phyloP scores from a whole-genome alignment of 2,888 invertebrate genomes.

The Fragum whitleyi region DNA sequence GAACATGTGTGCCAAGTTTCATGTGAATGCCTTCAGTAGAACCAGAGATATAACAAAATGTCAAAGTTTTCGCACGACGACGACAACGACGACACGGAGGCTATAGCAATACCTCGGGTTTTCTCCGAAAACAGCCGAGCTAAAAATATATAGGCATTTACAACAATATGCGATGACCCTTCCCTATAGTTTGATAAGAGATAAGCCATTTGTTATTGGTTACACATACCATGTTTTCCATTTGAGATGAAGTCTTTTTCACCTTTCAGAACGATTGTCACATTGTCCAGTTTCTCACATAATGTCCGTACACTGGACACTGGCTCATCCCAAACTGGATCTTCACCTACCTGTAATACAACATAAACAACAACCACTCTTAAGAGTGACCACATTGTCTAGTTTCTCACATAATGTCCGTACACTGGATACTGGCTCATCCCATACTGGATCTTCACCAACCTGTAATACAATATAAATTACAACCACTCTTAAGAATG shows the following conservation, averaged over 20 bases:
- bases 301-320: slow-evolving; percentile 78
- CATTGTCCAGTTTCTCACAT: slow-evolving; percentile 85
- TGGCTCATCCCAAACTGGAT: slow-evolving; percentile 70
- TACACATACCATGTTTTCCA: slow-evolving; percentile 84
- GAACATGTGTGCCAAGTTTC: no score
- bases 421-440: slow-evolving; percentile 72
- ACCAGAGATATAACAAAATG: no score
- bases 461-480: slow-evolving; percentile 67
- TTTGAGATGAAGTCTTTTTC: slow-evolving; percentile 87
- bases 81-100: no score
- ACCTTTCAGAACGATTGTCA: slow-evolving; percentile 92
- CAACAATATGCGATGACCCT: no score
- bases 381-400: slow-evolving; percentile 83
- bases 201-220: no score
- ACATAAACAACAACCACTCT: no score
- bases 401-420: slow-evolving; percentile 83
- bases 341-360: slow-evolving; percentile 68
- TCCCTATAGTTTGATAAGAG: no score
- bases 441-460: slow-evolving; percentile 65
- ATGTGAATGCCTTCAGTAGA: no score
- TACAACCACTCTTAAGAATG: not conserved
- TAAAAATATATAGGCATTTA: no score
- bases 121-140: no score
- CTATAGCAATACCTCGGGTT: no score
- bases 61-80: no score